phyloP scores from a whole-genome alignment of 1,140 invertebrate species.

The Anastrepha obliqua region DNA sequence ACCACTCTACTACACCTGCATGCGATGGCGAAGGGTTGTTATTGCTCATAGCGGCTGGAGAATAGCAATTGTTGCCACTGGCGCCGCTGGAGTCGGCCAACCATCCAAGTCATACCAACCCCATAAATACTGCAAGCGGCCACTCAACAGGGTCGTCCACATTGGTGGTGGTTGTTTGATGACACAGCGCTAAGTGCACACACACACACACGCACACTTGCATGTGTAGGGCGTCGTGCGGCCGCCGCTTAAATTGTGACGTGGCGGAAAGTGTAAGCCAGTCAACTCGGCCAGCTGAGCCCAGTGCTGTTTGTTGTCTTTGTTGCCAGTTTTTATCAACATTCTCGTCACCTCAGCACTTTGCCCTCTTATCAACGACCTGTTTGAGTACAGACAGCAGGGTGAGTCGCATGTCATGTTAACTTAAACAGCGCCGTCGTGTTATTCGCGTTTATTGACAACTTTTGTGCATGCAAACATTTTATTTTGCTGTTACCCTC shows the following conservation, averaged over 20 bases:
- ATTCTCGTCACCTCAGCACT: background rate
- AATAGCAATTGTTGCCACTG: constrained; percentile 43
- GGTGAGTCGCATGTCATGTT: constrained; percentile 16
- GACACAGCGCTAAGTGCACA: constrained; percentile 13
- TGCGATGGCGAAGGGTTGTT: background rate
- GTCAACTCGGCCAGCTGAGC: constrained; percentile 2
- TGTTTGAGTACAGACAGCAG: background rate
- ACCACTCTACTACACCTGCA: background rate
- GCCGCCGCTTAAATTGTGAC: constrained; percentile 14
- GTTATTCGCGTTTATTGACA: constrained; percentile 34
- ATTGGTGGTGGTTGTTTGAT: constrained; percentile 37
- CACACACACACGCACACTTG: background rate
- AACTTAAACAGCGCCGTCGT: background rate
- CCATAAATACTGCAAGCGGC: constrained; percentile 17
- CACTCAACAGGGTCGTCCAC: constrained; percentile 27
- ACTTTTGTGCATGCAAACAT: constrained; percentile 42
- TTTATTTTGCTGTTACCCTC: constrained; percentile 18
- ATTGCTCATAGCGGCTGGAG: background rate
- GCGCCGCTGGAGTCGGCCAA: background rate
- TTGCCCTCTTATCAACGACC: background rate
- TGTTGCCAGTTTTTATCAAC: constrained; percentile 1
- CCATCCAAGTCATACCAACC: background rate
- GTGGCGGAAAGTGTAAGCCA: background rate
- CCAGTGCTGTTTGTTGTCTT: background rate
- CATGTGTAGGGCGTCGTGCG: background rate